These are phyloP conservation scores for Patella depressa DNA, from an alignment of 2,888 invertebrate genomes.

Conservation along the genomic window DNA sequence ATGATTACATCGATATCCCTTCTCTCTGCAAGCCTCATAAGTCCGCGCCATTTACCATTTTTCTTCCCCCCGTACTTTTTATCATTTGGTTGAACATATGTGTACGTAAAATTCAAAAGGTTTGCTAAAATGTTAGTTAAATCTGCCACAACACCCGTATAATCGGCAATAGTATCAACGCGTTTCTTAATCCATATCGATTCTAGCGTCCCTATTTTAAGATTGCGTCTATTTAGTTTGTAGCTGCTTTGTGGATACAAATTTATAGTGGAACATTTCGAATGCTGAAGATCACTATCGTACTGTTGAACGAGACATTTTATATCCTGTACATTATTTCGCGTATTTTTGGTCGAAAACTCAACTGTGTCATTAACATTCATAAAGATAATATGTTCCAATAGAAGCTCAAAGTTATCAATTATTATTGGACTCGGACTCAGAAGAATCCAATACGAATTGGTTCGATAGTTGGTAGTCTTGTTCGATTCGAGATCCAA, in stretches of 20 bases:
- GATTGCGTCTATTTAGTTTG: not conserved
- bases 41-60: not conserved
- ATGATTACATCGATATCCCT: not conserved
- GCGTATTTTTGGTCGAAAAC: too few species aligned
- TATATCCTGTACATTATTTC: too few species aligned
- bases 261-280: not conserved
- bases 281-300: not conserved
- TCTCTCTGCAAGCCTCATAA: not conserved
- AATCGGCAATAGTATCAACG: too few species aligned
- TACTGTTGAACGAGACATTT: not conserved
- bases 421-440: too few species aligned
- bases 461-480: not conserved
- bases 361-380: too few species aligned
- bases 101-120: not conserved
- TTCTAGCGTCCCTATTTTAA: not conserved
- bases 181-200: not conserved
- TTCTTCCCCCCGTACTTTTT: not conserved
- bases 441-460: not conserved
- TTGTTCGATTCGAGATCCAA: not conserved
- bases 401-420: too few species aligned
- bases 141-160: not conserved
- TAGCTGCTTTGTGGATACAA: not conserved
- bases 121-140: not conserved
- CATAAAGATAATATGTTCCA: too few species aligned
- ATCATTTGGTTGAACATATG: not conserved